Evolutionary conservation across 1,140 invertebrate species (phyloP), one percentile per base, ranked within the genome.

Genomic region (Hyposmocoma kahamanoa): DNA sequence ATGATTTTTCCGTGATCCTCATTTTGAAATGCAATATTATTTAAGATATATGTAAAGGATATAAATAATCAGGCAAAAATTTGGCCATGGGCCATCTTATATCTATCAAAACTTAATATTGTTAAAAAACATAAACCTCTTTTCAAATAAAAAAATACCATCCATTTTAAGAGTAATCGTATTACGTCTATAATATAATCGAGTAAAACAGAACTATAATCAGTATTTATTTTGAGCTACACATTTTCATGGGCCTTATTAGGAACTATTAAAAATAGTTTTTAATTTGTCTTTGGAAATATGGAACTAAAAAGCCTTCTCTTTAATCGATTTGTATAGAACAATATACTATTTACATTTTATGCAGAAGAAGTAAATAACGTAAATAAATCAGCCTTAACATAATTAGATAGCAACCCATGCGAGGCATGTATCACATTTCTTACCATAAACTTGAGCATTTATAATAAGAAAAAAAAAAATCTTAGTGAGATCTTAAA

Each of bases 401-500:
- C n/a, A n/a, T n/a, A n/a, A n/a, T n/a, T n/a, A n/a, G n/a, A n/a
- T n/a, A n/a, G n/a, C n/a, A n/a, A n/a, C n/a, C n/a, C n/a, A n/a
- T n/a, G n/a, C n/a, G n/a, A n/a, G n/a, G n/a, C n/a, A n/a, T n/a
- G n/a, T n/a, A n/a, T n/a, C n/a, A n/a, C n/a, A n/a, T n/a, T n/a
- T n/a, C n/a, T n/a, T n/a, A n/a, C n/a, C n/a, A n/a, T n/a, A n/a
- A n/a, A n/a, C n/a, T n/a, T n/a, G n/a, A n/a, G n/a, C n/a, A n/a
- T n/a, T 38, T 10, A 38, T 9, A 19, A 15, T 17, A 9, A 38
- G 9, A 38, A 17, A 42, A 42, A 50, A 50, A 28, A 50, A 50
- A 50, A 44, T n/a, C n/a, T n/a, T n/a, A 42, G 26, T 42, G 18
- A 20, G 3, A 3, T 42, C 17, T 1, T 10, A 42, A 42, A 46